A percentile compares a stretch with the other conserved stretches of the same genome.
These are phyloP conservation scores for Eidolon helvum DNA, from an alignment of 2,113 vertebrate genomes.

Conservation along the genomic window DNA sequence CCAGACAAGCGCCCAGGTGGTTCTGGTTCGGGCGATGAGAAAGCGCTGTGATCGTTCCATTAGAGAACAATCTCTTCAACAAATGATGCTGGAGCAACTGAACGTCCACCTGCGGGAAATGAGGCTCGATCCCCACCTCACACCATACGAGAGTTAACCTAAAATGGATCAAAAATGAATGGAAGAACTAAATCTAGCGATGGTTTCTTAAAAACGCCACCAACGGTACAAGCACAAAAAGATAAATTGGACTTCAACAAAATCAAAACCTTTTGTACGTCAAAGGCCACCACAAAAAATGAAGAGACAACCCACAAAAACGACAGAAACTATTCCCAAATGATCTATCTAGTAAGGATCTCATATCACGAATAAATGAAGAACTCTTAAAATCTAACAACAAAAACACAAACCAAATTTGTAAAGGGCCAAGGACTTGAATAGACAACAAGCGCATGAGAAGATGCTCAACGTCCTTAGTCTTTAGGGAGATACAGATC, in stretches of 20 bases:
- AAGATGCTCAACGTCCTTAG: fast-evolving
- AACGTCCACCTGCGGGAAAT: fast-evolving
- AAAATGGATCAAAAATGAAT: fast-evolving
- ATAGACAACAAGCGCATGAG: neutral
- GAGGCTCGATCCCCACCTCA: neutral
- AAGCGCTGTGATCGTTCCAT: fast-evolving
- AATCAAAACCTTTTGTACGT: neutral
- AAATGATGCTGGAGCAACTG: neutral
- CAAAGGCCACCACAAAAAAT: neutral
- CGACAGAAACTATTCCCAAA: neutral
- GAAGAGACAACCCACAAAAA: neutral
- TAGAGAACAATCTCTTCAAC: neutral
- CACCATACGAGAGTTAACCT: neutral
- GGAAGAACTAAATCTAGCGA: neutral
- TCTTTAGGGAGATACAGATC: fast-evolving
- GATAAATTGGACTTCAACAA: neutral
- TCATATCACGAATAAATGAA: neutral
- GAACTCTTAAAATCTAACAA: neutral
- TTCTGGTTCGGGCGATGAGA: neutral
- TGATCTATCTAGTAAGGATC: neutral
- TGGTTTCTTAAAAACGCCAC: neutral
- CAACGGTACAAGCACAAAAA: neutral
- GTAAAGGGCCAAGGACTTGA: neutral
- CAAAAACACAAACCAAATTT: neutral
- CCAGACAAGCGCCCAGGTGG: neutral